Evolutionary conservation across 2,797 vertebrate species (phyloP).

Genomic region (Melanotaenia trifasciata): DNA sequence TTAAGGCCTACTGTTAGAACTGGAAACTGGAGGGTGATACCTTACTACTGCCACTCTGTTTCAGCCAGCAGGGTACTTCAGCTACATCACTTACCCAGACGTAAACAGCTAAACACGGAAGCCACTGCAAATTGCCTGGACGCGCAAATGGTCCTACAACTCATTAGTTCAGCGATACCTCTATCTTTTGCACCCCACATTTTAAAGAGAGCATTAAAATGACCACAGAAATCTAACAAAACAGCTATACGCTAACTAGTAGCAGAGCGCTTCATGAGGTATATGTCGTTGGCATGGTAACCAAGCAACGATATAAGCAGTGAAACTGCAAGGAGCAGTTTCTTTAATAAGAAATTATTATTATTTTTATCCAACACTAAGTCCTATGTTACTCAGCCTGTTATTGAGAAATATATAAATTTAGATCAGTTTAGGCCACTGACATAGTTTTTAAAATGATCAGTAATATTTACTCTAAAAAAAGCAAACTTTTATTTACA

Average conservation of each 20-base stretch:
- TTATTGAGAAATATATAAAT: too few relatives aligned
- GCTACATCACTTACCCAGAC: conserved; percentile 14
- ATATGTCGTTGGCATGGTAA: conserved; percentile 54
- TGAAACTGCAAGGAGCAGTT: too few relatives aligned
- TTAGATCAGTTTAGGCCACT: too few relatives aligned
- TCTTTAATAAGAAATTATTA: not conserved
- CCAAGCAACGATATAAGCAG: conserved; percentile 2
- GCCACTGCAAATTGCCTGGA: not conserved
- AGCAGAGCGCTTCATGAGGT: not conserved
- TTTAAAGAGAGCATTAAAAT: not conserved
- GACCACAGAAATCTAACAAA: not conserved
- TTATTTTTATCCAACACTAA: not conserved
- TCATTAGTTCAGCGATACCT: not conserved
- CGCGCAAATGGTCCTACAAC: not conserved
- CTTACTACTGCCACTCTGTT: not conserved
- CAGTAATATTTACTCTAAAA: too few relatives aligned
- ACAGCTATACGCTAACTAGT: not conserved
- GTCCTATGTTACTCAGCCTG: too few relatives aligned
- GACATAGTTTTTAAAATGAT: too few relatives aligned
- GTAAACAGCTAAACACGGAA: conserved; percentile 3
- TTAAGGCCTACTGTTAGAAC: conserved; percentile 4
- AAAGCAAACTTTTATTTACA: too few relatives aligned
- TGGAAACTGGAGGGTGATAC: conserved; percentile 8
- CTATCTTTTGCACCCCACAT: not conserved
- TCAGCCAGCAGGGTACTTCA: not conserved